Evolutionary conservation across 2,113 vertebrate species (phyloP).

Genomic region (Stigmatopora nigra): DNA sequence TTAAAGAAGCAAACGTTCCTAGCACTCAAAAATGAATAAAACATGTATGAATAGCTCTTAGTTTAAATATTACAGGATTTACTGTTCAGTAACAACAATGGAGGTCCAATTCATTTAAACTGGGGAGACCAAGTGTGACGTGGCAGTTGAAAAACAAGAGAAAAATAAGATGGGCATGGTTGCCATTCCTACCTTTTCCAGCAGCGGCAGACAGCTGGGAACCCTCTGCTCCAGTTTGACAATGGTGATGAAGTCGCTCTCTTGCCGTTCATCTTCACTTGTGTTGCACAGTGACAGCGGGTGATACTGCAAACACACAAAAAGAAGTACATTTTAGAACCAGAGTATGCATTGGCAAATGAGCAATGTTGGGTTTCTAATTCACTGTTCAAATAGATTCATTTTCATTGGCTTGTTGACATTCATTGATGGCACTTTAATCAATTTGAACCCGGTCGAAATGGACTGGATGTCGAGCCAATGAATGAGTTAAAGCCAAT

Average conservation of each 20-base stretch:
- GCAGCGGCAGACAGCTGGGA: conserved; percentile 83
- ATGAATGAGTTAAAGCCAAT: no score
- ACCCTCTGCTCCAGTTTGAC: conserved; percentile 90
- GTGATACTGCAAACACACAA: conserved; percentile 77
- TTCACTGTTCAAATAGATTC: no score
- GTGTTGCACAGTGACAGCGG: conserved; percentile 95
- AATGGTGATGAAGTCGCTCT: conserved; percentile 88
- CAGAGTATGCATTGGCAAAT: not conserved
- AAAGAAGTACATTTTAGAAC: not conserved
- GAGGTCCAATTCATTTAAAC: no score
- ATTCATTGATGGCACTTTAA: no score
- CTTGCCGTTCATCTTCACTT: conserved; percentile 91
- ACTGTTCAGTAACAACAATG: no score
- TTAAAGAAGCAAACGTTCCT: no score
- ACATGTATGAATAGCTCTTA: no score
- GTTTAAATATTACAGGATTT: no score
- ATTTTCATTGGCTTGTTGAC: no score
- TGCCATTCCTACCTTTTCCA: conserved; percentile 78
- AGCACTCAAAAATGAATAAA: no score
- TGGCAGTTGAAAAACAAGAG: conserved; percentile 2
- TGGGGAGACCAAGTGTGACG: not conserved
- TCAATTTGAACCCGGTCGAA: no score
- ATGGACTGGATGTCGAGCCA: no score
- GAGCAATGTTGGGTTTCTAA: not conserved
- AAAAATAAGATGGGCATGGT: conserved; percentile 2